Evolutionary conservation across 2,113 vertebrate genomes (phyloP), one percentile per base, ranked within the genome.

Genomic region (Passer domesticus): DNA sequence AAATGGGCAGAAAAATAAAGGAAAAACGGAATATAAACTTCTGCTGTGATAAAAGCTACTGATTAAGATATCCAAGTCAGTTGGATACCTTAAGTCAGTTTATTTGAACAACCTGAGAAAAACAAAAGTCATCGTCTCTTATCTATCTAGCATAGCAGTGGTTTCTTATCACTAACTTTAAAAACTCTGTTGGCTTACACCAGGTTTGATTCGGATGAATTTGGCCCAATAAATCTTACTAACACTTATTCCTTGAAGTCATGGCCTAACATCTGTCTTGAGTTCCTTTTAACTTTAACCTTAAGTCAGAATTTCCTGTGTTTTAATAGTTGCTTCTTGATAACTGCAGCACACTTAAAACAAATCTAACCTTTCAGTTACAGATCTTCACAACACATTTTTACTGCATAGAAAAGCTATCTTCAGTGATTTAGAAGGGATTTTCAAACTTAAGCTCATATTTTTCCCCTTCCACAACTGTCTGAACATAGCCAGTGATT

Each of bases 161-260:
- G 13, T 67, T 94, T 93, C 84, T 94, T 95, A 86, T 73, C 82
- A 88, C 37, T 59, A 66, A 77, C n/a, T 93, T 89, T 31, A 41
- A 53, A 86, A 94, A 81, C 27, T 75, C 33, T 30, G 16, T 64
- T 94, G 76, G 46, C 35, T 89, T 73, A 46, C 33, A 37, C 25
- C 79, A 69, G 31, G 37, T 75, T 93, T 92, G 90, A 76, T 73
- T 63, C 0, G 0, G n/a, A 91, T 87, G 28, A 79, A 91, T 96
- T 89, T 95, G 66, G 23, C 74, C 39, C 35, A 83, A 73, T 96
- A 96, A 92, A 90, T 95, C 93, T 95, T 82, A 41, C 24, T 84
- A 87, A 87, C 92, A 89, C 83, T 83, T 95, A 47, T 41, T 96
- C 43, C 70, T 96, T 91, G 67, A 97, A 89, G 74, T 94, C 74